Evolutionary conservation across 2,797 vertebrate species (phyloP), one percentile per base, ranked within the genome.

Genomic region (Alfaro cultratus): DNA sequence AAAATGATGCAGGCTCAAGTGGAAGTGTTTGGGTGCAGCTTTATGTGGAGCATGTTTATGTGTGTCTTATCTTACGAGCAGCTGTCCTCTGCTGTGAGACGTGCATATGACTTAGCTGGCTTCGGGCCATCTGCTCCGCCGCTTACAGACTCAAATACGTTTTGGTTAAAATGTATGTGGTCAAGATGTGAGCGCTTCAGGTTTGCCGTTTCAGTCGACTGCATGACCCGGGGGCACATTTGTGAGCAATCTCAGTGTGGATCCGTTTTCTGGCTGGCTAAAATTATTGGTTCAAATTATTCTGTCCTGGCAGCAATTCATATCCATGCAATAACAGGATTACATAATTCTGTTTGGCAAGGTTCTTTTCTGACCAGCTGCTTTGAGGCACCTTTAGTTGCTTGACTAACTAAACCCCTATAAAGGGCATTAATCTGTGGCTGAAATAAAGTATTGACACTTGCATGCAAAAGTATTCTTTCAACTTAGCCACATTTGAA

Each of bases 101-200:
- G 78, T 81, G 64, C 36, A 77, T 77, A 87, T 93, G 91, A 94
- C 88, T 91, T 91, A 91, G 89, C 86, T 77, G 88, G 84, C 85
- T 76, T 72, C 18, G 21, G 70, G 71, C 81, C 88, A 82, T 26
- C 47, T 45, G 73, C 62, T 77, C 47, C 73, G 4, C 87, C 75
- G 31, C 73, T 74, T 72, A 84, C 79, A 80, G 83, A 91, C 86
- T 76, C 82, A 73, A 74, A 53, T 26, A 82, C 53, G 78, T 85
- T 77, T 64, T 64, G 79, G 76, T 81, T 71, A 68, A 57, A 57
- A 57, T n/a, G 55, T 71, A 16, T 39, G 46, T 29, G 34, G 67
- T 18, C 26, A 43, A n/a, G 73, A 60, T 86, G 76, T 81, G 75
- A 74, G 49, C 43, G 71, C 41, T 13, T 60, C 53, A 51, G 64